Conservation (phyloP, 2,888 invertebrate genomes). For the Drosophila rellima region DNA sequence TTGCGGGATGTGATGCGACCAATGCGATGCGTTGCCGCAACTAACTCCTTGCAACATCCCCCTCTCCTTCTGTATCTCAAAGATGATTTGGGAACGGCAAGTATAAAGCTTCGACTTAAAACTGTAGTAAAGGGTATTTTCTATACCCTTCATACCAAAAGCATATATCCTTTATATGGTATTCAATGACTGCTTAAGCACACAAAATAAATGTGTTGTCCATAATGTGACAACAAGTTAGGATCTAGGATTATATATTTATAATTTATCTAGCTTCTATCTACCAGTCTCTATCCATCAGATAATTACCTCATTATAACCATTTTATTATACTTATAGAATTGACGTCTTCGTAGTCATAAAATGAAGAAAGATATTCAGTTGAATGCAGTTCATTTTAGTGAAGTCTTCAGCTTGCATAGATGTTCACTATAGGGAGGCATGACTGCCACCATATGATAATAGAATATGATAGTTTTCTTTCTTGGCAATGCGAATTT, state of each 20-base stretch:
- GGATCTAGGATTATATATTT: too few species aligned
- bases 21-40: slow-evolving; percentile 42
- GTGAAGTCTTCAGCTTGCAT: background rate
- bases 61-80: background rate
- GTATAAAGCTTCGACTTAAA: background rate
- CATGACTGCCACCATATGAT: background rate
- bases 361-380: background rate
- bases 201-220: too few species aligned
- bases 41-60: slow-evolving; percentile 37
- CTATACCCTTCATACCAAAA: too few species aligned
- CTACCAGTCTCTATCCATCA: too few species aligned
- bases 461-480: background rate
- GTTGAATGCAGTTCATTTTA: background rate
- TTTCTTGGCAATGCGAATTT: background rate
- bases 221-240: too few species aligned
- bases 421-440: background rate
- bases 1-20: slow-evolving; percentile 81
- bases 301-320: too few species aligned
- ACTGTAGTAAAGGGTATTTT: background rate
- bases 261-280: too few species aligned
- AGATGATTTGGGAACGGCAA: background rate
- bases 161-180: too few species aligned
- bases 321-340: too few species aligned
- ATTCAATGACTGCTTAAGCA: too few species aligned
- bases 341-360: background rate